phyloP scores from a whole-genome alignment of 2,888 invertebrate genomes.

The Thera obeliscata region DNA sequence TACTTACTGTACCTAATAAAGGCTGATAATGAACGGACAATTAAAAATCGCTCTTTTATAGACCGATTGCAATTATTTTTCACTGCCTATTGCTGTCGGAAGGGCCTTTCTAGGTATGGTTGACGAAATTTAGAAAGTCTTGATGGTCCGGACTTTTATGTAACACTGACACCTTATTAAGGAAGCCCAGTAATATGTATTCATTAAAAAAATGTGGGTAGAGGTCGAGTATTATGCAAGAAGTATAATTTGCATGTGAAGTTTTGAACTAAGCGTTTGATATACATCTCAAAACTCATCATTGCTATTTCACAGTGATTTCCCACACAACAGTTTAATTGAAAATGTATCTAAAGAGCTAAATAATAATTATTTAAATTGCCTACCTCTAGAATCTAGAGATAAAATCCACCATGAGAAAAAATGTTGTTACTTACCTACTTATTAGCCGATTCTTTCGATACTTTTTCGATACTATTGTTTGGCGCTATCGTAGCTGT shows the following conservation, averaged over 20 bases:
- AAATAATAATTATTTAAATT: conserved; percentile 1
- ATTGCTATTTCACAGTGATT: neutral
- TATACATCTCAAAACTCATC: too few relatives aligned
- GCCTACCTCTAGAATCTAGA: neutral
- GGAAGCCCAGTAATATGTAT: conserved; percentile 6
- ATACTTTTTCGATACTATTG: conserved; percentile 23
- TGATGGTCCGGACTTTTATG: conserved; percentile 5
- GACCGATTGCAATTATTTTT: conserved; percentile 9
- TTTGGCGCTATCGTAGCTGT: conserved; percentile 8
- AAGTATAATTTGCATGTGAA: neutral
- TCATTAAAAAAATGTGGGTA: conserved; percentile 1
- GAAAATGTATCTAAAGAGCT: neutral
- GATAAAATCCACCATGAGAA: conserved; percentile 22
- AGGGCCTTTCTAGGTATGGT: conserved; percentile 44
- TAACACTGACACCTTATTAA: conserved; percentile 5
- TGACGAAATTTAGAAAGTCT: conserved; percentile 57
- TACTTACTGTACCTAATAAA: too few relatives aligned
- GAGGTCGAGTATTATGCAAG: neutral
- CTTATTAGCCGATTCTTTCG: conserved; percentile 10
- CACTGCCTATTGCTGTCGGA: conserved; percentile 30
- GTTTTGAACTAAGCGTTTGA: too few relatives aligned
- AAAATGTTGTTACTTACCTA: conserved; percentile 9
- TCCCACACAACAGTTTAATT: neutral
- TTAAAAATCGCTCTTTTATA: neutral
- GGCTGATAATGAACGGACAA: neutral